Conservation (phyloP, 2,888 invertebrate genomes). For the Drosophila greeni region DNA sequence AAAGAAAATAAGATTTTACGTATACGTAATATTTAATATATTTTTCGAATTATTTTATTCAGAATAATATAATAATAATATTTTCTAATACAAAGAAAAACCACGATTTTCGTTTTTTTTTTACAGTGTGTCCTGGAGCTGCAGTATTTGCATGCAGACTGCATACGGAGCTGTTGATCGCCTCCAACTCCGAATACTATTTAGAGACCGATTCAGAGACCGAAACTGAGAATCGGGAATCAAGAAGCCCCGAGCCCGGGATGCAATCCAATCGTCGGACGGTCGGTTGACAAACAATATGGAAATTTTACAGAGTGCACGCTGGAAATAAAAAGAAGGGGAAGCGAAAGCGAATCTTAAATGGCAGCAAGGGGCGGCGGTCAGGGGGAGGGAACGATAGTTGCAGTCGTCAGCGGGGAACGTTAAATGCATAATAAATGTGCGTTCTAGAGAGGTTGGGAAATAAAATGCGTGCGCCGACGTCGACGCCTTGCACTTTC, state of each 20-base stretch:
- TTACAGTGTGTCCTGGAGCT: constrained; percentile 6
- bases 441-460: constrained; percentile 52
- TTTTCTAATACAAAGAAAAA: not conserved
- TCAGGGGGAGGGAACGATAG: constrained; percentile 12
- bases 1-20: constrained; percentile 2
- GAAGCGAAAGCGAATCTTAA: constrained; percentile 43
- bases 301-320: constrained; percentile 55
- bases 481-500: constrained; percentile 65
- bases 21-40: constrained; percentile 10
- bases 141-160: constrained; percentile 71
- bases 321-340: constrained; percentile 29
- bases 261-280: constrained; percentile 32
- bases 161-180: constrained; percentile 55
- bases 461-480: constrained; percentile 63
- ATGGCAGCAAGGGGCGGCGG: constrained; percentile 7
- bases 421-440: constrained; percentile 75
- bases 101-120: not conserved
- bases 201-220: constrained; percentile 14
- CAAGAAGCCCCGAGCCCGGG: constrained; percentile 42
- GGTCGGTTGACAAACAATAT: constrained; percentile 66
- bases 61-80: too few relatives aligned
- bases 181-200: constrained; percentile 31
- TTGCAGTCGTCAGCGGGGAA: constrained; percentile 54
- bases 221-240: constrained; percentile 20
- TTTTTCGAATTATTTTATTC: not conserved